These are phyloP conservation scores for Archocentrus centrarchus DNA, from an alignment of 2,113 vertebrate species.

Conservation along the genomic window DNA sequence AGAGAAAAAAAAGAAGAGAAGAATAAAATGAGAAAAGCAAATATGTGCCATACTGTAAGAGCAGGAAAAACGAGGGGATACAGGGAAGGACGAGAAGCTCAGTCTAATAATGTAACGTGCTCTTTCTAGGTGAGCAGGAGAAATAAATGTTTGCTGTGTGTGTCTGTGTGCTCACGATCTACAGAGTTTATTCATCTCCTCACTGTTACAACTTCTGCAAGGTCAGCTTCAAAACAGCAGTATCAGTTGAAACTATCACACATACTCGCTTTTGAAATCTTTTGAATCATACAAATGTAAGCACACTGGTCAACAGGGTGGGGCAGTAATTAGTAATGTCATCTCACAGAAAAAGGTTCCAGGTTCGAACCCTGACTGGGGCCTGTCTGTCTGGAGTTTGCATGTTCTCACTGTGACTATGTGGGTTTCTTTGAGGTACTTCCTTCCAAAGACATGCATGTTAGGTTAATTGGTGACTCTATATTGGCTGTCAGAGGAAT, in stretches of 20 bases:
- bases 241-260: constrained; percentile 55
- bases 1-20: not conserved
- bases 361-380: too few species aligned
- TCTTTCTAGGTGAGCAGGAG: constrained; percentile 37
- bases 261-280: not conserved
- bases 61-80: not conserved
- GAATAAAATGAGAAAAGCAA: not conserved
- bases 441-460: too few species aligned
- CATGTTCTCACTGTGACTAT: too few species aligned
- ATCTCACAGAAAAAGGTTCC: too few species aligned
- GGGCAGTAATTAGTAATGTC: too few species aligned
- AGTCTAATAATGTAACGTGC: constrained; percentile 41
- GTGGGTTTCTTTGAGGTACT: too few species aligned
- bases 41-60: not conserved
- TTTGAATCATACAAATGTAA: too few species aligned
- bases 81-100: not conserved
- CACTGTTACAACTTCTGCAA: constrained; percentile 45
- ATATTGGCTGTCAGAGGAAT: too few species aligned
- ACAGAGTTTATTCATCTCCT: constrained; percentile 42
- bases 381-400: too few species aligned
- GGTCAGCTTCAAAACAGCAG: constrained; percentile 48
- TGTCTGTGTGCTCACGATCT: constrained; percentile 42
- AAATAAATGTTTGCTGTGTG: constrained; percentile 51
- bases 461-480: too few species aligned
- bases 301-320: too few species aligned